A percentile compares a stretch with the other conserved stretches of the same genome.
Evolutionary conservation across 2,888 invertebrate species (phyloP).

Genomic region (Leptarthrus brevirostris): DNA sequence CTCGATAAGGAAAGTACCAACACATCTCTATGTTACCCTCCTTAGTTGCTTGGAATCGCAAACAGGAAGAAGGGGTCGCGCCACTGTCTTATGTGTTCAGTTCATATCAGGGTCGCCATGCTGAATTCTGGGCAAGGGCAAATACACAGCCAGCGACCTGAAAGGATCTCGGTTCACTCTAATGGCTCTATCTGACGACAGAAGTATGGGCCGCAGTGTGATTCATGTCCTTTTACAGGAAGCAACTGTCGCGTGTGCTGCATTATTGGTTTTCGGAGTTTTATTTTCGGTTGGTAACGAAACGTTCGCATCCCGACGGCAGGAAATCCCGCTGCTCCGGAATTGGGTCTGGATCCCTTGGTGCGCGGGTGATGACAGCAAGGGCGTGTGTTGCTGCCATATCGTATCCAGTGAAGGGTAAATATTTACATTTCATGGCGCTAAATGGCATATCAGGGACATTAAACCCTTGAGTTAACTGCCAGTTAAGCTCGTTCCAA

Average conservation of each 20-base stretch:
- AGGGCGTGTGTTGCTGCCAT: slow-evolving; percentile 38
- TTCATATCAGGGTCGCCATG: slow-evolving; percentile 36
- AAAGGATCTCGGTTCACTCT: slow-evolving; percentile 58
- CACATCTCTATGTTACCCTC: background rate
- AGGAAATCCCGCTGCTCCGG: slow-evolving; percentile 23
- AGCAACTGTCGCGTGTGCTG: slow-evolving; percentile 46
- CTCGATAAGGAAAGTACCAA: background rate
- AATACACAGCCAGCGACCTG: slow-evolving; percentile 17
- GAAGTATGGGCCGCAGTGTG: slow-evolving; percentile 63
- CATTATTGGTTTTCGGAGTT: slow-evolving; percentile 50
- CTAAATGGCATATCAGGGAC: slow-evolving; percentile 43
- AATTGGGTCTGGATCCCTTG: background rate
- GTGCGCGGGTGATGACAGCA: slow-evolving; percentile 43
- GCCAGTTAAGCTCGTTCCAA: slow-evolving; percentile 43
- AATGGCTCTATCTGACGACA: slow-evolving; percentile 66
- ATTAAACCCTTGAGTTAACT: slow-evolving; percentile 50
- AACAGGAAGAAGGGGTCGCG: background rate
- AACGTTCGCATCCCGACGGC: background rate
- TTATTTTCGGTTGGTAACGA: slow-evolving; percentile 32
- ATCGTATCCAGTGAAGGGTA: slow-evolving; percentile 19
- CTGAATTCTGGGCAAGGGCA: slow-evolving; percentile 22
- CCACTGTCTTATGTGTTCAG: background rate
- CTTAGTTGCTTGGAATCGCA: background rate
- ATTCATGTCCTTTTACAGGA: slow-evolving; percentile 60
- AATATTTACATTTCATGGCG: slow-evolving; percentile 49